These are phyloP conservation scores for Telenomus remus DNA, from an alignment of 1,140 invertebrate genomes.

Conservation along the genomic window DNA sequence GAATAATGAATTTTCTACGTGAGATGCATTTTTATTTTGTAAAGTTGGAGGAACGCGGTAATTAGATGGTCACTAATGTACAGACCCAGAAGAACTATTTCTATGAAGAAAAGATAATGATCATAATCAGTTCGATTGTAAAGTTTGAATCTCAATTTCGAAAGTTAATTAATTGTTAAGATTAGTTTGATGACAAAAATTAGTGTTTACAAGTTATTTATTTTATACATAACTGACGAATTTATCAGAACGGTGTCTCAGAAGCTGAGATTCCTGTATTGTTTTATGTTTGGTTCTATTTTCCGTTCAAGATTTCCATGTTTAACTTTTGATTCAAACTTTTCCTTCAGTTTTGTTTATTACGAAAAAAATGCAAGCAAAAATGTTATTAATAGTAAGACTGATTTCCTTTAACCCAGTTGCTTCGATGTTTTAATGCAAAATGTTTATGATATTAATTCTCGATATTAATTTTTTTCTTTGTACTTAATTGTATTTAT, in stretches of 20 bases:
- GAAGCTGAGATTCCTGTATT: not conserved
- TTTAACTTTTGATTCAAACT: not conserved
- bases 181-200: no score
- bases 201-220: conserved; percentile 23
- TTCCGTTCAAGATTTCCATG: not conserved
- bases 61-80: conserved; percentile 6
- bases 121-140: conserved; percentile 19
- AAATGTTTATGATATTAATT: conserved; percentile 40
- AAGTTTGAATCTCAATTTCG: conserved; percentile 51
- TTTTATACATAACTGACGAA: conserved; percentile 40
- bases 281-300: conserved; percentile 14
- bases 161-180: conserved; percentile 4
- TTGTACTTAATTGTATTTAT: conserved; percentile 38
- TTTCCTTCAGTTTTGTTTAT: not conserved
- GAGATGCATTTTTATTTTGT: conserved; percentile 25
- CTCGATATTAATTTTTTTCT: conserved; percentile 26
- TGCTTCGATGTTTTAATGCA: conserved; percentile 31
- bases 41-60: not conserved
- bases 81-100: conserved; percentile 39
- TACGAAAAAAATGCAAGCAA: not conserved
- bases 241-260: conserved; percentile 4
- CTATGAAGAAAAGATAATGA: conserved; percentile 13
- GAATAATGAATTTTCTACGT: conserved; percentile 37
- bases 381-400: conserved; percentile 31
- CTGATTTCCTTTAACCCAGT: conserved; percentile 46